Percentiles rank a stretch among this genome's conserved stretches.
phyloP scores from a whole-genome alignment of 2,797 vertebrate genomes.

The Peromyscus eremicus region DNA sequence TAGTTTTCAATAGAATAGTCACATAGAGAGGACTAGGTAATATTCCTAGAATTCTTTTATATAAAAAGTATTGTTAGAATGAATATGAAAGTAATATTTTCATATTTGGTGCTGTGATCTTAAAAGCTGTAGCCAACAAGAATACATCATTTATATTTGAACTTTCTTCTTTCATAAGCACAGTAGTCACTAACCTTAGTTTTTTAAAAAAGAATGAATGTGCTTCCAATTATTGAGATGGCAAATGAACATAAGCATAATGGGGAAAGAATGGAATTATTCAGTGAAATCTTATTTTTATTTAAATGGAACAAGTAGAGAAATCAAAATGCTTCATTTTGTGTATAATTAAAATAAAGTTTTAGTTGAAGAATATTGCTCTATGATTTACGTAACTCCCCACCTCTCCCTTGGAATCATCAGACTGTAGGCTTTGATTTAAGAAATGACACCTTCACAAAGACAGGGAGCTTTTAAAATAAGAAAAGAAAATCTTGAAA shows the following conservation, averaged over 20 bases:
- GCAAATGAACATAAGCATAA: slow-evolving; percentile 58
- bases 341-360: slow-evolving; percentile 65
- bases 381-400: slow-evolving; percentile 14
- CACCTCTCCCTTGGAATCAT: slow-evolving; percentile 15
- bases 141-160: slow-evolving; percentile 62
- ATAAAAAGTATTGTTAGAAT: slow-evolving; percentile 64
- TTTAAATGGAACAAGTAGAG: slow-evolving; percentile 36
- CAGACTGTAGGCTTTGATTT: slow-evolving; percentile 39
- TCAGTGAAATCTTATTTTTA: slow-evolving; percentile 68
- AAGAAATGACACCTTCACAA: slow-evolving; percentile 56
- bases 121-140: slow-evolving; percentile 24
- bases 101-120: slow-evolving; percentile 41
- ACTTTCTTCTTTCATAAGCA: slow-evolving; percentile 56
- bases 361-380: slow-evolving; percentile 55
- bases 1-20: slow-evolving; percentile 46
- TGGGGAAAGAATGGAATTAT: slow-evolving; percentile 49
- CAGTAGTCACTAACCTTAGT: slow-evolving; percentile 5
- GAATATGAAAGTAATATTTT: slow-evolving; percentile 63
- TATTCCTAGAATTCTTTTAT: slow-evolving; percentile 41
- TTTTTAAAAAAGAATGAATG: slow-evolving; percentile 32
- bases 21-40: slow-evolving; percentile 33
- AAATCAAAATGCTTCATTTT: slow-evolving; percentile 48
- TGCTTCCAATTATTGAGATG: slow-evolving; percentile 42
- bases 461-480: slow-evolving; percentile 45
- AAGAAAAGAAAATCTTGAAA: slow-evolving; percentile 57